Base-by-base conservation (phyloP, 2,113 vertebrate genomes). In the Dendropsophus ebraccatus region DNA sequence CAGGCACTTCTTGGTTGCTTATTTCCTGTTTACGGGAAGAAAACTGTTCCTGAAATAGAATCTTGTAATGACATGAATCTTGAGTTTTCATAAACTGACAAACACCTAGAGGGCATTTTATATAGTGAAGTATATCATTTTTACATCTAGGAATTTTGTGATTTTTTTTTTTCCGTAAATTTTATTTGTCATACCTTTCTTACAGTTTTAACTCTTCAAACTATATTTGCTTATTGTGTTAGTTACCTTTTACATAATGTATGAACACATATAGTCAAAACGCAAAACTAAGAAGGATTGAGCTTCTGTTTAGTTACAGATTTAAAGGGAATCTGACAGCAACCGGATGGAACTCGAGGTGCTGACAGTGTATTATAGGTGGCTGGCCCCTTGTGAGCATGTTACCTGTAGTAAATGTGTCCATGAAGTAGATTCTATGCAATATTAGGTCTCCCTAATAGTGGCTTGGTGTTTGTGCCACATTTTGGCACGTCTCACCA, bases 1-100 rank as follows among this genome's bases (percentile, higher is more conserved):
- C 37, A 58, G 67, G 84, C 67, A 17, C 58, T 86, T 81, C 50
- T 80, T 81, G 52, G 77, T 73, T 81, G 62, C 77, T 74, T 74
- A 86, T 81, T 52, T 50, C 72, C 13, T 73, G 65, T 86, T 70
- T 73, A 52, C 60, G 84, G 77, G 65, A 81, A 70, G 50, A 69
- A 73, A 81, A 81, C 11, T 80, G 11, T 81, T 56, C 84, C 84
- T 81, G 52, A 86, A 81, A 73, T 86, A 86, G 62, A 81, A 73
- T 81, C 50, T 72, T 86, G 84, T 73, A 86, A 81, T 86, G 77
- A 79, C 77, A 86, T 79, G 77, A 14, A 14, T 81, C 77, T 58
- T 69, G 76, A 80, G 65, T 70, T 79, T 78, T 80, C 50, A 80
- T 86, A 86, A 80, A 80, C 77, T 70, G 49, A 60, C 50, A 81